Evolutionary conservation across 30 jellyfish, hydroid and myxozoan species (phyloP), one percentile per base, ranked within the genome.

Genomic region (Phacellophora camtschatica): DNA sequence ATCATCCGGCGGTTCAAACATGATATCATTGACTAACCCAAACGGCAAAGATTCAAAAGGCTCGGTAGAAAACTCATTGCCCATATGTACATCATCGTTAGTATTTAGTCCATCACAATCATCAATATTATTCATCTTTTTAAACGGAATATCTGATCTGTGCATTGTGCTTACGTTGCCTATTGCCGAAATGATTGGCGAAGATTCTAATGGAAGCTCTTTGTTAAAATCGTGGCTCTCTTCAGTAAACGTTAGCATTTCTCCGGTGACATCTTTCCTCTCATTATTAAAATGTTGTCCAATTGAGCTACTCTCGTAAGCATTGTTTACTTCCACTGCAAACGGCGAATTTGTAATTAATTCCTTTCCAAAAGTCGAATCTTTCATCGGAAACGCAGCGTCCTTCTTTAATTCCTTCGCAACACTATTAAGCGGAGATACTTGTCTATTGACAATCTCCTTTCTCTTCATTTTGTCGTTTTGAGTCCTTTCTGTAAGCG

Each of bases 391-490:
- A n/a, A n/a, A n/a, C n/a, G 20, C 20, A 9, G 73, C 43, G 10
- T 61, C 90, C 42, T 42, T 78, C 27, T 33, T 78, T 11, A 18
- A 53, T 7, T 78, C 90, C 37, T 78, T 78, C 2, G 90, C 19
- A 5, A 37, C 57, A 45, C 90, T 78, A 55, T 78, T 78, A 36
- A 78, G 33, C 12, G 90, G 90, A 35, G 90, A 78, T 29, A 63
- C 90, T 31, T 78, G 90, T 66, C 31, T 78, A 49, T 78, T 82
- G 23, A 48, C 10, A 3, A 10, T 36, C 37, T 78, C 90, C 23
- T 51, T 69, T 27, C 67, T 61, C 68, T 62, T 37, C 13, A 78
- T 75, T 32, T 78, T 78, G 13, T 75, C 82, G 5, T 43, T 39
- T 7, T 32, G 67, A 61, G 66, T 29, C 22, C 36, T 11, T 41